Evolutionary conservation across 2,113 vertebrate genomes (phyloP).

Genomic region (Tetrax tetrax): DNA sequence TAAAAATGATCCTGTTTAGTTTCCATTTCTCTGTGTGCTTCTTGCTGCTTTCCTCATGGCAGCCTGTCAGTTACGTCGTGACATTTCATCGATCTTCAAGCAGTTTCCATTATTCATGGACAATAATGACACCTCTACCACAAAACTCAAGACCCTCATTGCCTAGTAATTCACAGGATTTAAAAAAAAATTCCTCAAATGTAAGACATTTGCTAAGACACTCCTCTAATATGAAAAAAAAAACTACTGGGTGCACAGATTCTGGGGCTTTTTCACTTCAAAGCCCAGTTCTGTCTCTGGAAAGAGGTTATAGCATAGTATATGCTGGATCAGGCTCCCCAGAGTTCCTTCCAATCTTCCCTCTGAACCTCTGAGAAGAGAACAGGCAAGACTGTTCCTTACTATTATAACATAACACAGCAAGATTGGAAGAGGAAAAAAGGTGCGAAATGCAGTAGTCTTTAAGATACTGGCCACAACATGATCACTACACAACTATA

Average conservation of each 20-base stretch:
- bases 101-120: background rate
- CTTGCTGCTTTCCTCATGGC: background rate
- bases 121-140: background rate
- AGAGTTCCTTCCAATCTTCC: background rate
- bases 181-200: background rate
- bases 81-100: background rate
- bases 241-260: background rate
- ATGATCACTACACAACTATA: conserved; percentile 45
- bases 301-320: background rate
- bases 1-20: background rate
- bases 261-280: background rate
- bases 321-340: background rate
- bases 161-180: background rate
- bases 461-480: conserved; percentile 65
- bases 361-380: background rate
- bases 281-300: background rate
- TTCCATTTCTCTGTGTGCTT: background rate
- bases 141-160: background rate
- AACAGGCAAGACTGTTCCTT: background rate
- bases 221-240: background rate
- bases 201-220: background rate
- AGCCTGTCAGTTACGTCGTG: background rate
- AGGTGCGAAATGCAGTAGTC: conserved; percentile 66
- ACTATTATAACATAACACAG: background rate
- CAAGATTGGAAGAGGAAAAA: conserved; percentile 20